Evolutionary conservation across 2,888 invertebrate genomes (phyloP).

Genomic region (Lobophora halterata): DNA sequence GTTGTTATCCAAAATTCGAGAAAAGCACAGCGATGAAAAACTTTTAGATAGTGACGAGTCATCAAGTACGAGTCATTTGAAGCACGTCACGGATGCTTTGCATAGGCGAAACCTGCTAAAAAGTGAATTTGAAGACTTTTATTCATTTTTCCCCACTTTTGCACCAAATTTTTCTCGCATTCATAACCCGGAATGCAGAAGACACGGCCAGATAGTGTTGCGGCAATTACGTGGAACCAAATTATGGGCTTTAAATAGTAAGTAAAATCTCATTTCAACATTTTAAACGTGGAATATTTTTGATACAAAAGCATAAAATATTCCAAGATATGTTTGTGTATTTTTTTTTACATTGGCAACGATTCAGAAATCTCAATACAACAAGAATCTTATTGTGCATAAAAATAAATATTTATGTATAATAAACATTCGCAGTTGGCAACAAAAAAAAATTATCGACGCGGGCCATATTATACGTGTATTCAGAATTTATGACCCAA

Average conservation of each 20-base stretch:
- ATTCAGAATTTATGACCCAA: too few relatives aligned
- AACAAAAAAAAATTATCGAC: too few relatives aligned
- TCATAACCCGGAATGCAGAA: conserved; percentile 83
- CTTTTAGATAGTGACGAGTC: conserved; percentile 40
- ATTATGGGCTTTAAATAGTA: conserved; percentile 87
- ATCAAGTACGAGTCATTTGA: conserved; percentile 51
- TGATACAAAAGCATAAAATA: too few relatives aligned
- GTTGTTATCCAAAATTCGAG: conserved; percentile 10
- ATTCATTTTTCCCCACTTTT: conserved; percentile 84
- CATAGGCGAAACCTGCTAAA: conserved; percentile 67
- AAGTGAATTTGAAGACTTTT: conserved; percentile 82
- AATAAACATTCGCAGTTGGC: neutral
- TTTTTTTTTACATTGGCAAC: conserved; percentile 55
- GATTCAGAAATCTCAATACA: conserved; percentile 54
- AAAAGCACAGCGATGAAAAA: conserved; percentile 30
- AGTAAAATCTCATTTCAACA: conserved; percentile 49
- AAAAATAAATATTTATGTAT: conserved; percentile 39
- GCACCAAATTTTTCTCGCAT: conserved; percentile 84
- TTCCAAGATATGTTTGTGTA: conserved; percentile 21
- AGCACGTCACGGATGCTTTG: conserved; percentile 63
- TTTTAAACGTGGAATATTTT: too few relatives aligned
- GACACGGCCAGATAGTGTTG: conserved; percentile 85
- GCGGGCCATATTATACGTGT: too few relatives aligned
- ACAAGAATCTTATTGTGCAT: conserved; percentile 49
- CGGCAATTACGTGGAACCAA: conserved; percentile 85